Evolutionary conservation across 2,113 vertebrate genomes (phyloP).

Genomic region (Macaca nemestrina): DNA sequence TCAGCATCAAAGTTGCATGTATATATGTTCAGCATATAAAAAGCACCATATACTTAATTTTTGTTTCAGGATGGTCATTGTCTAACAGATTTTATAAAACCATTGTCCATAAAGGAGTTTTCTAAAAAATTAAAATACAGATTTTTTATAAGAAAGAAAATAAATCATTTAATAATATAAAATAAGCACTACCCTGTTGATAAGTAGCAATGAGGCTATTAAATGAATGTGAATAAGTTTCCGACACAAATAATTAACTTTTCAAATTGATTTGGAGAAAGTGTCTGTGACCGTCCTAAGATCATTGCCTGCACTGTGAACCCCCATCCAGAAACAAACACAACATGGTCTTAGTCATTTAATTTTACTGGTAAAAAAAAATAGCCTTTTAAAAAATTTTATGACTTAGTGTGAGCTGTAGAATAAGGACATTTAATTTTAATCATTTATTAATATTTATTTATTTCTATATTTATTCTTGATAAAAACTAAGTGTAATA

Average conservation of each 20-base stretch:
- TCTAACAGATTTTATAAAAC: not conserved
- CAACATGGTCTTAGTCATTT: not conserved
- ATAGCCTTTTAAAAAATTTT: not conserved
- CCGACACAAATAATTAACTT: not conserved
- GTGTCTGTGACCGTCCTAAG: not conserved
- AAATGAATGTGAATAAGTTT: not conserved
- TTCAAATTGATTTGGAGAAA: not conserved
- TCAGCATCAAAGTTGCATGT: not conserved
- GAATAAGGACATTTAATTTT: not conserved
- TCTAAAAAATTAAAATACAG: not conserved
- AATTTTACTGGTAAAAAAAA: not conserved
- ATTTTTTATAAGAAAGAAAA: not conserved
- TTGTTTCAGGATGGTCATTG: not conserved
- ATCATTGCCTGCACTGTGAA: not conserved
- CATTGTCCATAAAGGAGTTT: not conserved
- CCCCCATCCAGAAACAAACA: not conserved
- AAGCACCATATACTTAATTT: not conserved
- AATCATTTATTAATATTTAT: not conserved
- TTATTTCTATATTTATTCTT: not conserved
- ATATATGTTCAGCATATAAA: not conserved
- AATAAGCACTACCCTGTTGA: not conserved
- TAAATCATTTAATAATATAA: not conserved
- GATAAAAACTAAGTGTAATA: slow-evolving; percentile 59
- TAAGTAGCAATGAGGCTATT: not conserved
- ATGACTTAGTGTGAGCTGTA: not conserved